A percentile compares a stretch with the other conserved stretches of the same genome.
phyloP scores from a whole-genome alignment of 2,797 vertebrate species.

The Falco berigora region DNA sequence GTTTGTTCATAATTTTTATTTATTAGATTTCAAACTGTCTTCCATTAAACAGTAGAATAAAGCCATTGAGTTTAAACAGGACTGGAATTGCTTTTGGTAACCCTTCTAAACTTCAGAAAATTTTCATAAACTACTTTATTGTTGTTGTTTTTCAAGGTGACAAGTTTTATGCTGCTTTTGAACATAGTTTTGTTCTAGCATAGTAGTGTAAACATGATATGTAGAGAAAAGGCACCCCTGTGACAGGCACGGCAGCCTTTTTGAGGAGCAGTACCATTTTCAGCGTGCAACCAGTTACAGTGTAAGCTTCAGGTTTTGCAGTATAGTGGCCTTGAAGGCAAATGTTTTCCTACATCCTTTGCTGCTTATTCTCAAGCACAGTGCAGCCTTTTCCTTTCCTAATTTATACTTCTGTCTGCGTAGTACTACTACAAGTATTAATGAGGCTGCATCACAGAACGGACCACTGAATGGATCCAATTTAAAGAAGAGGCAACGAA shows the following conservation, averaged over 20 bases:
- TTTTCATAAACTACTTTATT: background rate
- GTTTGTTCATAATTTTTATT: background rate
- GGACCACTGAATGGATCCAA: background rate
- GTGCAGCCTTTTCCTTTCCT: background rate
- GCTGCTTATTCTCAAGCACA: background rate
- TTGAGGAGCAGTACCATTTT: background rate
- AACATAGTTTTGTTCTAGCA: accelerated
- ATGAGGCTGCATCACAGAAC: background rate
- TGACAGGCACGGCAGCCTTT: background rate
- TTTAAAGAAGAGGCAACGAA: background rate
- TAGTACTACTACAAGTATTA: background rate
- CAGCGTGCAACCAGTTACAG: too few species aligned
- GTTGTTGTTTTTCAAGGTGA: background rate
- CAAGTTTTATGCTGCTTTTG: accelerated
- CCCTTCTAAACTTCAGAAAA: background rate
- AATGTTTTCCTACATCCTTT: background rate
- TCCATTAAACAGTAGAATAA: background rate
- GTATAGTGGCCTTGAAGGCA: background rate
- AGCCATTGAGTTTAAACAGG: background rate
- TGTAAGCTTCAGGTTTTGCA: background rate
- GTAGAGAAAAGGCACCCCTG: background rate
- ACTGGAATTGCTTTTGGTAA: background rate
- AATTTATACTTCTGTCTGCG: background rate
- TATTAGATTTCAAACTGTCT: background rate
- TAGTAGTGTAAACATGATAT: accelerated